Percentiles rank a stretch among this genome's conserved stretches.
These are phyloP conservation scores for Ellobius talpinus DNA, from an alignment of 2,113 vertebrate species.

Conservation along the genomic window DNA sequence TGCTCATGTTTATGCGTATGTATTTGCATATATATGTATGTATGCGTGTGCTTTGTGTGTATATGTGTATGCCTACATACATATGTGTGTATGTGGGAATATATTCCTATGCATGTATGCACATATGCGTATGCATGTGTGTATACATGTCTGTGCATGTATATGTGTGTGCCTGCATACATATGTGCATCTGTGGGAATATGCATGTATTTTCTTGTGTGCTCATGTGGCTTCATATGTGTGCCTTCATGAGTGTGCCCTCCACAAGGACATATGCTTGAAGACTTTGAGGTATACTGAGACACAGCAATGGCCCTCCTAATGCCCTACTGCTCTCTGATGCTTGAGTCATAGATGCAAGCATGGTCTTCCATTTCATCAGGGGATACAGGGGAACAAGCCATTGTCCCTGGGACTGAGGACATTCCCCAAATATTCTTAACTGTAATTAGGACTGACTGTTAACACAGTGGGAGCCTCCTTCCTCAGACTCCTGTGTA, in stretches of 20 bases:
- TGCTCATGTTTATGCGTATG: neutral
- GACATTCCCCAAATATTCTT: neutral
- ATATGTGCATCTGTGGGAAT: neutral
- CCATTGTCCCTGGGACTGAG: neutral
- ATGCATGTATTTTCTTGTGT: neutral
- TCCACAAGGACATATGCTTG: neutral
- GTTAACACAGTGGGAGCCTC: neutral
- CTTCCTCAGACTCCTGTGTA: neutral
- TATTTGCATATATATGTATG: neutral
- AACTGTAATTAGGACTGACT: neutral
- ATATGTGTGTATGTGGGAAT: neutral
- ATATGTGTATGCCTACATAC: neutral
- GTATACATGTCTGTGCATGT: neutral
- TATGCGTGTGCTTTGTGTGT: neutral
- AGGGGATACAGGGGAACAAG: neutral
- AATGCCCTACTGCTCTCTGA: neutral
- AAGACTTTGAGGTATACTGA: neutral
- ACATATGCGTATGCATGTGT: neutral
- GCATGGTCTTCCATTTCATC: neutral
- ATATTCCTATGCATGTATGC: neutral
- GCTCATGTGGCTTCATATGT: neutral
- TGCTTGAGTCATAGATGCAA: neutral
- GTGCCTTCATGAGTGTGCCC: neutral
- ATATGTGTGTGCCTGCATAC: neutral
- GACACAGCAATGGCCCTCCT: neutral